Conservation (phyloP, 2,113 vertebrate genomes). For the Oryzias woworae region DNA sequence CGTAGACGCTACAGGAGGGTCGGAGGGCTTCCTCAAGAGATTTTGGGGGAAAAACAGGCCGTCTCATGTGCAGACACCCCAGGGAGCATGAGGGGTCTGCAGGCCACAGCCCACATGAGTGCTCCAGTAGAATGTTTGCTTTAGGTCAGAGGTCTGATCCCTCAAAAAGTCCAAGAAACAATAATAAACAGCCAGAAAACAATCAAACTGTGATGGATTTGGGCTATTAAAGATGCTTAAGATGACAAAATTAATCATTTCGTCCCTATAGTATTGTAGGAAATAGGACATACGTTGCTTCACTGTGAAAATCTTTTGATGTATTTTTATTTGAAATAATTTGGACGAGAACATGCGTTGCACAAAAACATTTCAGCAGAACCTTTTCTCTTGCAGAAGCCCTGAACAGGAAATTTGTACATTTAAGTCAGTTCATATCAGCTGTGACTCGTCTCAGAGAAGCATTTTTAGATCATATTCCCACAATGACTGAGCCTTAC, state of each 20-base stretch:
- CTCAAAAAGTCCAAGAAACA: constrained; percentile 33
- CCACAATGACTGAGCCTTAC: too few relatives aligned
- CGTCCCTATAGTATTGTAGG: not conserved
- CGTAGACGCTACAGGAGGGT: constrained; percentile 37
- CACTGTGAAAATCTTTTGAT: not conserved
- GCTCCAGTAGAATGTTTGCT: constrained; percentile 57
- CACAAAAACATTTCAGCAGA: too few relatives aligned
- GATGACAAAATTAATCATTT: not conserved
- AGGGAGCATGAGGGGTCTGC: constrained; percentile 44
- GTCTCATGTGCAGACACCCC: constrained; percentile 55
- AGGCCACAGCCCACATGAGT: constrained; percentile 50
- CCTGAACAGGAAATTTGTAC: too few relatives aligned
- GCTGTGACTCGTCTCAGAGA: too few relatives aligned
- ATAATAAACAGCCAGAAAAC: constrained; percentile 46
- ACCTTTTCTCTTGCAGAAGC: too few relatives aligned
- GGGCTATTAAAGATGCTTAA: constrained; percentile 3
- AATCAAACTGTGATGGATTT: constrained; percentile 33
- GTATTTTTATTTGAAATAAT: too few relatives aligned
- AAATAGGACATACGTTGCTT: not conserved
- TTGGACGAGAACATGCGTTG: too few relatives aligned
- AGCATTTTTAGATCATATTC: too few relatives aligned
- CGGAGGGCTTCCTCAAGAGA: constrained; percentile 38
- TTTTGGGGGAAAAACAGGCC: constrained; percentile 46
- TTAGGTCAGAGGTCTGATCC: constrained; percentile 51
- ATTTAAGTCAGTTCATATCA: too few relatives aligned